Base-by-base conservation (phyloP, 2,113 vertebrate species). In the Corapipo altera region DNA sequence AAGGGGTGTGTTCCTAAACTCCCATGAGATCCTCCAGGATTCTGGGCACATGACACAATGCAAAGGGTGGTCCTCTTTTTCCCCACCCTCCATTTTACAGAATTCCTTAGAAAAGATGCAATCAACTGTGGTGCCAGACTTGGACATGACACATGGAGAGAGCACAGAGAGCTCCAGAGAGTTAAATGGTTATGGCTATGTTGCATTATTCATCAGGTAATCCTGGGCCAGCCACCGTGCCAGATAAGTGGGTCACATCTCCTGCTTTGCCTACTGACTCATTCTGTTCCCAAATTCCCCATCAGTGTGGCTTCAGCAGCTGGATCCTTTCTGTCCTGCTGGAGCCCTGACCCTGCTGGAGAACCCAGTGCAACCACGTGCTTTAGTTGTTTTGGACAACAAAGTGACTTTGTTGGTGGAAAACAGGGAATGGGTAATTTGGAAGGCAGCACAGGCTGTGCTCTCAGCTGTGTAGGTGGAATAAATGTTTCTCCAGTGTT, bases 241-340 rank as follows among this genome's bases (percentile, higher is more conserved):
- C 20, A 39, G 67, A 72, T 72, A 91, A 93, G 65, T 65, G 91
- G 92, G 86, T 92, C 95, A 86, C 4, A 2, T 15, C 85, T 91
- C 54, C 91, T 94, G 85, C 74, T 90, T 88, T 94, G 88, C 82
- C 71, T 94, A 2, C 67, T 80, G 92, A 91, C 72, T 80, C 90
- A 80, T n/a, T 70, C 78, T 46, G 58, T 44, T 88, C 90, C 88
- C 78, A 23, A 46, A 35, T 77, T 72, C 27, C 62, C 62, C 27
- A 18, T 3, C 52, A 46, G 48, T 4, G n/a, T 27, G 83, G 32
- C 35, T 77, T 23, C 51, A 85, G 66, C 89, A 89, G 88, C 92
- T 85, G 54, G 35, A 11, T 78, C 66, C 52, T 22, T 17, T 30
- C 88, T 43, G 2, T 23, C 28, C 5, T 5, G 9, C 64, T 55